Base-by-base conservation (phyloP, 2,888 invertebrate species). In the Cheilosia vulpina region DNA sequence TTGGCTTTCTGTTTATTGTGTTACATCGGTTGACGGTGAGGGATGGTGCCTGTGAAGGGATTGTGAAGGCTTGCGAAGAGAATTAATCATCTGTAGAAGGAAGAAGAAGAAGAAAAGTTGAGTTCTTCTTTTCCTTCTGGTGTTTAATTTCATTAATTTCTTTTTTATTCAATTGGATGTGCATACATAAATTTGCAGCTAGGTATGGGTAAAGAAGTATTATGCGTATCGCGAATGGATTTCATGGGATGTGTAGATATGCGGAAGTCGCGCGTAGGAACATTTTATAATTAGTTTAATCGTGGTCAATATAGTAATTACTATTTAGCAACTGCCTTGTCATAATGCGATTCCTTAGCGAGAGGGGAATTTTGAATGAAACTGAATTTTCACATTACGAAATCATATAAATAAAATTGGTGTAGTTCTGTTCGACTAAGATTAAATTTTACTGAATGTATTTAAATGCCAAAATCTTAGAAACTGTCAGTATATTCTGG, bases 1-100 rank as follows among this genome's bases (percentile, higher is more conserved):
- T 81, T 81, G 85, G 76, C 69, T 81, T 81, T 66, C 53, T 62
- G 71, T 72, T 76, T 85, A 76, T 85, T 85, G 76, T 81, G 62
- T 71, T 68, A 68, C 71, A 71, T 58, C 65, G 77, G 27, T 53
- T 71, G 63, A 17, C 21, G 41, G 45, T 21, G 17, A 27, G 19
- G 19, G 24, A 27, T 15, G 4, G 15, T 41, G 13, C 34, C 19
- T 15, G 9, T 53, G 41, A 4, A 13, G n/a, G 43, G 41, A 15
- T n/a, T 53, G 41, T 21, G 60, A 24, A 60, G 73, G 45, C 57
- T 63, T 52, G 4, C 43, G 24, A 65, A 43, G 75, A 60, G 79
- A 84, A 84, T 84, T 84, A 84, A 84, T 84, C 78, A 84, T 84
- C 50, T n/a, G 55, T 65, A 47, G 65, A 47, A 71, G 63, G 63